Evolutionary conservation across 2,797 vertebrate genomes (phyloP).

Genomic region (Epinephelus malabaricus): DNA sequence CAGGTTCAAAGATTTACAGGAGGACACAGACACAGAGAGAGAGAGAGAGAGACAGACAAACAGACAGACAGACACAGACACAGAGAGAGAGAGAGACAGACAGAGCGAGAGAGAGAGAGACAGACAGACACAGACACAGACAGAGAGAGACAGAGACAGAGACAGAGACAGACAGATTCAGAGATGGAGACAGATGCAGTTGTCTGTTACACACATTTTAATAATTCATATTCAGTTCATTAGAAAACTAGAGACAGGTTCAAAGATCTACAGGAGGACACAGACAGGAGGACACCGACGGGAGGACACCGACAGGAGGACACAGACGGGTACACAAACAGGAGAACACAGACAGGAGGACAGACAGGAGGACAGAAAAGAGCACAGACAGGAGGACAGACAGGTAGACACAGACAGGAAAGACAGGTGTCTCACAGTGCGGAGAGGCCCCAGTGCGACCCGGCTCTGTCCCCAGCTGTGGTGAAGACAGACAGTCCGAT

Average conservation of each 20-base stretch:
- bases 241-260: not conserved
- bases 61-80: too few species aligned
- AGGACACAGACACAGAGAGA: too few species aligned
- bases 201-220: too few species aligned
- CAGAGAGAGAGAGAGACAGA: too few species aligned
- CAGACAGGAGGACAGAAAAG: not conserved
- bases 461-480: slow-evolving; percentile 92
- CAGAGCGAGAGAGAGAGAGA: too few species aligned
- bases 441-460: slow-evolving; percentile 96
- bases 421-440: slow-evolving; percentile 84
- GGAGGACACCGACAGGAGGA: not conserved
- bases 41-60: too few species aligned
- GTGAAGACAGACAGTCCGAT: slow-evolving; percentile 96
- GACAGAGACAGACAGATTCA: too few species aligned
- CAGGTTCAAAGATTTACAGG: too few species aligned
- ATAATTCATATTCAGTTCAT: too few species aligned
- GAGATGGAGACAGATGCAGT: too few species aligned
- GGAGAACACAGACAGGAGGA: not conserved
- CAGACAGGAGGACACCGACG: not conserved
- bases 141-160: too few species aligned
- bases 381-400: not conserved
- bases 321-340: not conserved
- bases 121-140: too few species aligned
- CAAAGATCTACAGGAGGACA: not conserved
- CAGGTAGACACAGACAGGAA: not conserved